Evolutionary conservation across 2,797 vertebrate species (phyloP).

Genomic region (Ctenochaetus hawaiiensis): DNA sequence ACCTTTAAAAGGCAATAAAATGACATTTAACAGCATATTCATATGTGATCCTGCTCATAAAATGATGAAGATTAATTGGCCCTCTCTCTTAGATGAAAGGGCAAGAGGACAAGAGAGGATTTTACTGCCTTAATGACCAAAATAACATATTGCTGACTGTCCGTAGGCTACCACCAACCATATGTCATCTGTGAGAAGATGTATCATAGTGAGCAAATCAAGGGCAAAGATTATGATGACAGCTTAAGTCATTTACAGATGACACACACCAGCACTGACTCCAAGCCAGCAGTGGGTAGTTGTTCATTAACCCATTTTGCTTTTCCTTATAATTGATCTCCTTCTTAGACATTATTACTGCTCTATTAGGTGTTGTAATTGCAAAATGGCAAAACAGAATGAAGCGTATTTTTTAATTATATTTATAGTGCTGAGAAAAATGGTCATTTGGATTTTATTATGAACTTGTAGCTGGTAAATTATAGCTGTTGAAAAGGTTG

Average conservation of each 20-base stretch:
- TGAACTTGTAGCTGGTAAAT: too few relatives aligned
- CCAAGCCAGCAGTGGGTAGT: background rate
- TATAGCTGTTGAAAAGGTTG: background rate
- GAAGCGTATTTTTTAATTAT: background rate
- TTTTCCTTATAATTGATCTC: background rate
- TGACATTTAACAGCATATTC: conserved; percentile 61
- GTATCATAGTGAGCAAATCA: conserved; percentile 57
- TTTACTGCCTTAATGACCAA: conserved; percentile 62
- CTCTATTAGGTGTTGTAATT: background rate
- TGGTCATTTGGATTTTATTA: too few relatives aligned
- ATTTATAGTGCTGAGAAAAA: background rate
- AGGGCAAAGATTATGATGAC: conserved; percentile 52
- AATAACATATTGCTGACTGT: conserved; percentile 60
- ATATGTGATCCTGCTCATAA: conserved; percentile 56
- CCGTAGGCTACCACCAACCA: conserved; percentile 40
- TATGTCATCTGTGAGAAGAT: conserved; percentile 61
- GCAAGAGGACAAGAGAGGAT: conserved; percentile 48
- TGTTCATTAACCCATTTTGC: background rate
- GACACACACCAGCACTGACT: conserved; percentile 36
- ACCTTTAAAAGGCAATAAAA: conserved; percentile 66
- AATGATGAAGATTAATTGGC: conserved; percentile 62
- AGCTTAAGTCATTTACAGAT: conserved; percentile 57
- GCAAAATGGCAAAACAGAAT: background rate
- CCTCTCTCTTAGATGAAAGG: conserved; percentile 53
- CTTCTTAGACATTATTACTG: background rate